Percentiles rank a stretch among this genome's conserved stretches.
Evolutionary conservation across 2,113 vertebrate genomes (phyloP).

Genomic region (Myiopsitta monachus): DNA sequence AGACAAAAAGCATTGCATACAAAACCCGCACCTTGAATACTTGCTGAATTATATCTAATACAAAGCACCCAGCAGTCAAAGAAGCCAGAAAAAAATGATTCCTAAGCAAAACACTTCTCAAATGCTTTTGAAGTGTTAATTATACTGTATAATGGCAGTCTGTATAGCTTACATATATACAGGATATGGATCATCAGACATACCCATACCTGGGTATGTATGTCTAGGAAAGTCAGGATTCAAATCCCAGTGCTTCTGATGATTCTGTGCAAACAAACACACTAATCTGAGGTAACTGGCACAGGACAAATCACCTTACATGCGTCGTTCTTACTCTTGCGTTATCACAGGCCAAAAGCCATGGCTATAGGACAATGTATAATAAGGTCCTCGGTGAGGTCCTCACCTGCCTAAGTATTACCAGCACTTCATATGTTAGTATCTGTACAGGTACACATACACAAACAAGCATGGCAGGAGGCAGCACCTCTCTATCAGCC

Average conservation of each 20-base stretch:
- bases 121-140: background rate
- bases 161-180: background rate
- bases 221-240: background rate
- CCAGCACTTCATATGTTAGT: background rate
- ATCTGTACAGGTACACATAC: background rate
- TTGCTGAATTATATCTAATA: background rate
- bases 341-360: background rate
- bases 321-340: background rate
- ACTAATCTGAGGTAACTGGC: background rate
- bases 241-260: background rate
- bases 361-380: background rate
- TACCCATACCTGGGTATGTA: rapidly evolving
- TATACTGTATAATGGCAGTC: background rate
- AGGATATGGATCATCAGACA: background rate
- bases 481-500: background rate
- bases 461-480: background rate
- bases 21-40: background rate
- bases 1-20: background rate
- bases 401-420: background rate
- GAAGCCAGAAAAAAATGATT: background rate
- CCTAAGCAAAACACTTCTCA: background rate
- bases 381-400: background rate
- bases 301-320: background rate
- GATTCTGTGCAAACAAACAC: background rate
- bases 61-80: background rate